phyloP scores from a whole-genome alignment of 2,113 vertebrate genomes.

The Ameiurus melas region DNA sequence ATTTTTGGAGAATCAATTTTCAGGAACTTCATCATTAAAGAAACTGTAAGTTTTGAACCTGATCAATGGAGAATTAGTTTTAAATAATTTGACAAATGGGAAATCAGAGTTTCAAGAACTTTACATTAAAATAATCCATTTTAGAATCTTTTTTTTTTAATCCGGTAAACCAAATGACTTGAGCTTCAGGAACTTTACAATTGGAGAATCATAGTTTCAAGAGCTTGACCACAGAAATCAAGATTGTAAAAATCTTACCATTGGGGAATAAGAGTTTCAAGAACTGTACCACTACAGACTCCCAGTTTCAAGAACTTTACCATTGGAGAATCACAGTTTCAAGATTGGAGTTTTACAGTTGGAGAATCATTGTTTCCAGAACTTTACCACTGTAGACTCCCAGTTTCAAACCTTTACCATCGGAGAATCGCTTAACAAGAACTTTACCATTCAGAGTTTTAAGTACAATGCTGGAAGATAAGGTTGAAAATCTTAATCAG shows the following conservation, averaged over 20 bases:
- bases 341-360: neutral
- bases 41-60: neutral
- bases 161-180: too few relatives aligned
- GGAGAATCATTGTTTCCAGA: neutral
- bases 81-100: neutral
- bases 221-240: neutral
- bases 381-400: neutral
- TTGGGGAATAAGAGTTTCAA: neutral
- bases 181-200: neutral
- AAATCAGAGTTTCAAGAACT: neutral
- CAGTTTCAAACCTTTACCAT: neutral
- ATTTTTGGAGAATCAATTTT: neutral
- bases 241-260: neutral
- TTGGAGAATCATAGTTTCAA: neutral
- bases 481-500: neutral
- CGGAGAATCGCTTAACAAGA: neutral
- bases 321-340: neutral
- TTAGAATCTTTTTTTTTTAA: too few relatives aligned
- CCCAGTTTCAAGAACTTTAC: neutral
- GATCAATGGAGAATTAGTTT: neutral
- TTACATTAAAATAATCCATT: neutral
- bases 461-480: neutral
- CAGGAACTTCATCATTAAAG: too few relatives aligned
- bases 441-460: neutral
- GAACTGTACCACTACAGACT: neutral